Percentiles rank a stretch among this genome's conserved stretches.
Conservation (phyloP, 2,113 vertebrate genomes). For the Notarius lentiginosus region DNA sequence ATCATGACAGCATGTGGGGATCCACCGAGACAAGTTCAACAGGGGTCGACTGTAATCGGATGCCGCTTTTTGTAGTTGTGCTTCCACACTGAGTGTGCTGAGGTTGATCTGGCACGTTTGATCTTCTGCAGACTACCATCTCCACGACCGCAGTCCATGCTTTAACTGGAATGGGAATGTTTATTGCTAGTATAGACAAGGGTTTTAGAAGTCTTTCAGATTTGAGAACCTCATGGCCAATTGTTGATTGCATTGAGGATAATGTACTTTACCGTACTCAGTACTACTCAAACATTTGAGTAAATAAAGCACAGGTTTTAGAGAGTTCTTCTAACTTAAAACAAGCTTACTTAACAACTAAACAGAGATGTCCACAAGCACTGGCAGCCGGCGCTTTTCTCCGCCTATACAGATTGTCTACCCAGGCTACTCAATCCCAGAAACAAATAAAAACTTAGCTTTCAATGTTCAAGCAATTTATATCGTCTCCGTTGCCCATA, state of each 20-base stretch:
- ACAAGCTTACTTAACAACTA: background rate
- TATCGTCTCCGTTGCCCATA: too few relatives aligned
- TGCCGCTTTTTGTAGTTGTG: slow-evolving; percentile 33
- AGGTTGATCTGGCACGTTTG: slow-evolving; percentile 19
- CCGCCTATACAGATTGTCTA: too few relatives aligned
- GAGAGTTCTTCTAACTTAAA: background rate
- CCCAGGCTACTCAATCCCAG: too few relatives aligned
- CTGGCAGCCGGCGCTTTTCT: too few relatives aligned
- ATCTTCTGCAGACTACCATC: slow-evolving; percentile 5
- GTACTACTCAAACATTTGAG: background rate
- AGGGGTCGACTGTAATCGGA: slow-evolving; percentile 42
- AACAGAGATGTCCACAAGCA: background rate
- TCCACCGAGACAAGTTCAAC: slow-evolving; percentile 44
- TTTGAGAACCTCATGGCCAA: background rate
- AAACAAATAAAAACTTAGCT: too few relatives aligned
- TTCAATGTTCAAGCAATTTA: too few relatives aligned
- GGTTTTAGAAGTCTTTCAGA: background rate
- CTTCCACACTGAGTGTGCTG: slow-evolving; percentile 32
- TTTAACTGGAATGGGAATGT: background rate
- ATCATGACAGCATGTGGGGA: background rate
- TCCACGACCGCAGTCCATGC: background rate
- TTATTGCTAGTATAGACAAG: background rate
- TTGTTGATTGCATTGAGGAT: background rate
- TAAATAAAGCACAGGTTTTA: background rate
- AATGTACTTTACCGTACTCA: background rate